These are phyloP conservation scores for Lophius americanus DNA, from an alignment of 2,797 vertebrate species.

Conservation along the genomic window DNA sequence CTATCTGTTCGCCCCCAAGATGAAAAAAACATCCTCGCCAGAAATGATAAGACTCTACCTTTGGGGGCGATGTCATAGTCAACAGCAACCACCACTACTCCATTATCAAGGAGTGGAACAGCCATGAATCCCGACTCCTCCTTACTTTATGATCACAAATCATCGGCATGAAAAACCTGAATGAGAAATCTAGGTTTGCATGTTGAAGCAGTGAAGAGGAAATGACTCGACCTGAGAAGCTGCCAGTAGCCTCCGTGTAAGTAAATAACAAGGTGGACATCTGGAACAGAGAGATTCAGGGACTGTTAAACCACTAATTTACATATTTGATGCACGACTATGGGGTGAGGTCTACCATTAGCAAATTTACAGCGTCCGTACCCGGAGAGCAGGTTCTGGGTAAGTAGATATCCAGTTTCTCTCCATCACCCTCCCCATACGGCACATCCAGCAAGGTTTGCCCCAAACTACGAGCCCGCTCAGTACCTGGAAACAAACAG, in stretches of 20 bases:
- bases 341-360: background rate
- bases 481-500: constrained; percentile 80
- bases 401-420: constrained; percentile 91
- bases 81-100: constrained; percentile 85
- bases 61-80: constrained; percentile 89
- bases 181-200: background rate
- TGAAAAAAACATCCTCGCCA: background rate
- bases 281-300: constrained; percentile 69
- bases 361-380: constrained; percentile 42
- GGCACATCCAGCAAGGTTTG: constrained; percentile 83
- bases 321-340: background rate
- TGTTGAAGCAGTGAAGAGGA: background rate
- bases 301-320: background rate
- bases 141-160: constrained; percentile 80
- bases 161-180: constrained; percentile 10
- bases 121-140: constrained; percentile 91
- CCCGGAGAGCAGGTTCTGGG: constrained; percentile 77
- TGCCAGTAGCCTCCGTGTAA: constrained; percentile 98
- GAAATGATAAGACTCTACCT: constrained; percentile 77
- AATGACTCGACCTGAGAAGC: constrained; percentile 85
- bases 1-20: background rate
- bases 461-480: constrained; percentile 70
- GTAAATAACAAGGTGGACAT: constrained; percentile 86
- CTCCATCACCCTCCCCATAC: constrained; percentile 84
- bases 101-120: constrained; percentile 79